phyloP scores from a whole-genome alignment of 2,888 invertebrate genomes.

The Polydesmus complanatus region DNA sequence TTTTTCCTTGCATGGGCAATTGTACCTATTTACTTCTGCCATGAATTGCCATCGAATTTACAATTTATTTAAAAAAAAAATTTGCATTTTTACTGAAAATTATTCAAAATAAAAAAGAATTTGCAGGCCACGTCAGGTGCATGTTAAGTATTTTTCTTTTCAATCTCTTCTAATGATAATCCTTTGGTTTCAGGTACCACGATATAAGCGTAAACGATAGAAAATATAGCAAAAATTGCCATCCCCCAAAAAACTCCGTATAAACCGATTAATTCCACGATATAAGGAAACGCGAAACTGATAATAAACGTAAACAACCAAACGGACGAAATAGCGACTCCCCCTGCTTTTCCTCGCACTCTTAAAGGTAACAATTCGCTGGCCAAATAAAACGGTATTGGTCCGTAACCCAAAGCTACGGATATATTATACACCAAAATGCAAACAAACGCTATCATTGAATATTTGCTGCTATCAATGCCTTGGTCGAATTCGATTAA shows the following conservation, averaged over 20 bases:
- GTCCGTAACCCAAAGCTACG: slow-evolving; percentile 1
- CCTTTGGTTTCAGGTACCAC: slow-evolving; percentile 10
- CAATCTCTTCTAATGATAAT: slow-evolving; percentile 1
- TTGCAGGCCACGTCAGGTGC: too few relatives aligned
- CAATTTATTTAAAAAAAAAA: too few relatives aligned
- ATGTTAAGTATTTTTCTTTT: too few relatives aligned
- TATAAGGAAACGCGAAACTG: background rate
- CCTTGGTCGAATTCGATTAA: background rate
- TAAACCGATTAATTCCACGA: background rate
- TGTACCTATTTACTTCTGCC: too few relatives aligned
- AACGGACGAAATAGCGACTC: background rate
- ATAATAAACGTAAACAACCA: background rate
- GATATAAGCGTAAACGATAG: background rate
- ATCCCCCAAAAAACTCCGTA: background rate
- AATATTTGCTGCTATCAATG: background rate
- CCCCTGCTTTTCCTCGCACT: slow-evolving; percentile 3
- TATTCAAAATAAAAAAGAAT: too few relatives aligned
- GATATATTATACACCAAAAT: background rate
- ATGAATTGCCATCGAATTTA: too few relatives aligned
- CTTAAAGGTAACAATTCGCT: slow-evolving; percentile 5
- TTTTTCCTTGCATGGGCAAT: too few relatives aligned
- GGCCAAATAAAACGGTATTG: slow-evolving; percentile 1
- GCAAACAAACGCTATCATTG: background rate
- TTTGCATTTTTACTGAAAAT: too few relatives aligned
- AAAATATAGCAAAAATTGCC: background rate